phyloP scores from a whole-genome alignment of 2,113 vertebrate species.

The Anoplopoma fimbria region DNA sequence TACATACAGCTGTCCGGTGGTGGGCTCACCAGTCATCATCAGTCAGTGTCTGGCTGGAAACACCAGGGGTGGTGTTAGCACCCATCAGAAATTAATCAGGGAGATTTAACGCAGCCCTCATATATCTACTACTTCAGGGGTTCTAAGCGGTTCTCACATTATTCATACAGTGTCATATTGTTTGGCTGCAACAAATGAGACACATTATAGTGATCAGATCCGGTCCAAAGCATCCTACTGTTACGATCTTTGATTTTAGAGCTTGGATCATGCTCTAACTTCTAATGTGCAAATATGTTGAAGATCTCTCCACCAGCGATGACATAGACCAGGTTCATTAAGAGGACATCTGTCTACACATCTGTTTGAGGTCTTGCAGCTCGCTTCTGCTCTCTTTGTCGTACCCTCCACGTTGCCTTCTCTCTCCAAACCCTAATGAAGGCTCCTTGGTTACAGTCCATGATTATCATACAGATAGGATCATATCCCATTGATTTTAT shows the following conservation, averaged over 20 bases:
- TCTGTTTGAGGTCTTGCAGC: constrained; percentile 23
- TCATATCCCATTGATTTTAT: constrained; percentile 98
- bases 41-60: constrained; percentile 67
- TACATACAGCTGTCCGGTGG: constrained; percentile 70
- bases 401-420: constrained; percentile 28
- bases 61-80: constrained; percentile 61
- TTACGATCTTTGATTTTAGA: neutral
- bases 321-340: constrained; percentile 6
- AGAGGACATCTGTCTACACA: constrained; percentile 14
- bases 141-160: constrained; percentile 6
- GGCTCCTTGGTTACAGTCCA: constrained; percentile 74
- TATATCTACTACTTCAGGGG: neutral
- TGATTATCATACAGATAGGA: constrained; percentile 92
- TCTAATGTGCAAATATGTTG: neutral
- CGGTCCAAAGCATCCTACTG: neutral
- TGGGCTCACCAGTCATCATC: constrained; percentile 71
- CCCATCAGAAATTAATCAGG: constrained; percentile 53
- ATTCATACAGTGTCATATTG: neutral
- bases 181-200: neutral
- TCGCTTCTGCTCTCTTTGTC: constrained; percentile 31
- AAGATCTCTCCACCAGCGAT: no score
- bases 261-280: neutral
- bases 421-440: constrained; percentile 55
- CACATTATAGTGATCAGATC: neutral
- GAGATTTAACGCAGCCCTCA: constrained; percentile 11